phyloP scores from a whole-genome alignment of 2,797 vertebrate species.

The Hyperoplus immaculatus region DNA sequence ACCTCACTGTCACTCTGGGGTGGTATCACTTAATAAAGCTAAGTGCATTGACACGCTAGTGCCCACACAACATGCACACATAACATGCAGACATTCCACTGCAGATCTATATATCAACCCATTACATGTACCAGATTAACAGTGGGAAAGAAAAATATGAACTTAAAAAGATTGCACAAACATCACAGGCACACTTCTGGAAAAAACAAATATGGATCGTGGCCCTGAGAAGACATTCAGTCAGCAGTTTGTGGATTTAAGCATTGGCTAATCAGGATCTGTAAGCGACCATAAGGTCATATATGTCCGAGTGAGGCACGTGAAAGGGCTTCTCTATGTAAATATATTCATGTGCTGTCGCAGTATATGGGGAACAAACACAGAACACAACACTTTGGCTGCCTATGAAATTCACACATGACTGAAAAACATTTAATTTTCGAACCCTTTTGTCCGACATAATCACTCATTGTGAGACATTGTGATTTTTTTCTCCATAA shows the following conservation, averaged over 20 bases:
- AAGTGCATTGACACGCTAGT: constrained; percentile 66
- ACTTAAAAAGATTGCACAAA: constrained; percentile 11
- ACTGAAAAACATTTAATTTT: not conserved
- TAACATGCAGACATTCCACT: not conserved
- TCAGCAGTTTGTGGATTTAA: not conserved
- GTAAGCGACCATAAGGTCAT: constrained; percentile 17
- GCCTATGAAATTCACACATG: not conserved
- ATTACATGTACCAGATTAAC: constrained; percentile 13
- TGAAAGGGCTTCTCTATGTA: constrained; percentile 26
- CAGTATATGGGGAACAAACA: constrained; percentile 24
- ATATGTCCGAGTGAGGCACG: constrained; percentile 10
- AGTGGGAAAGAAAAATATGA: not conserved
- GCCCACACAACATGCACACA: constrained; percentile 21
- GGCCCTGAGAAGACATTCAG: not conserved
- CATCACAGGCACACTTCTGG: not conserved
- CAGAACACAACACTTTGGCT: not conserved
- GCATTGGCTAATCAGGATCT: constrained; percentile 6
- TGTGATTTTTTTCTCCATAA: not conserved
- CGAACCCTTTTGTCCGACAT: not conserved
- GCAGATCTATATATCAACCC: constrained; percentile 32
- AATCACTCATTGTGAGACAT: not conserved
- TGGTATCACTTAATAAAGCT: constrained; percentile 77
- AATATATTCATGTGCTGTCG: constrained; percentile 16
- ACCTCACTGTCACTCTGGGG: constrained; percentile 61
- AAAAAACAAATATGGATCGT: not conserved